Evolutionary conservation across 1,140 invertebrate species (phyloP), one percentile per base, ranked within the genome.

Genomic region (Zeugodacus cucurbitae): DNA sequence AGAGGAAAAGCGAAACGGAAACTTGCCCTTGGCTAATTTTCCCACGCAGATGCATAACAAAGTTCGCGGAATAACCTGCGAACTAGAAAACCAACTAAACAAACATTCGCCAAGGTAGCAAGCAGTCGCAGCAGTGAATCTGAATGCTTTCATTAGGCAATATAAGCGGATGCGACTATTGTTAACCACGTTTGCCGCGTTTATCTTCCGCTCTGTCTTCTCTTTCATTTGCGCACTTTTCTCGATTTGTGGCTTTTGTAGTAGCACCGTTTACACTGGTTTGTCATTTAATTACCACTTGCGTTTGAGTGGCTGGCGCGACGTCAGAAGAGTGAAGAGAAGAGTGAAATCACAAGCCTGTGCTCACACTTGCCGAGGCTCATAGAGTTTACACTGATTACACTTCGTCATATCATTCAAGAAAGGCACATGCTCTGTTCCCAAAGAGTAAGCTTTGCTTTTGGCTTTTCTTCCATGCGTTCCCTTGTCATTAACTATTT

Each of bases 111-210:
- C 2, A 70, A 37, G 67, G 5, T 37, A 67, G 5, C 1, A 11
- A 3, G 4, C 67, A 41, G 67, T 20, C 67, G 20, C 67, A n/a
- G n/a, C n/a, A n/a, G n/a, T n/a, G n/a, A n/a, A n/a, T n/a, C n/a
- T n/a, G n/a, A n/a, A n/a, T n/a, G 67, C 67, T 70, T 70, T 70
- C 67, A 70, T 70, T 70, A 70, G 67, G 10, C 67, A 37, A 37
- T 14, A 29, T 10, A 37, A 37, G 67, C 34, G 34, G 32, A 29
- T 37, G 20, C 34, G 67, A 29, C 67, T 70, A 37, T 70, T 70
- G 34, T 70, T 37, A 37, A 11, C 67, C 20, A 17, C 32, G 34
- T 64, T 32, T 29, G n/a, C 29, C 29, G 5, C 62, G n/a, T 70
- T 70, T 70, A 70, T 70, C 67, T 37, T 14, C 67, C n/a, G n/a